phyloP scores from a whole-genome alignment of 2,113 vertebrate species.

The Chloebia gouldiae region DNA sequence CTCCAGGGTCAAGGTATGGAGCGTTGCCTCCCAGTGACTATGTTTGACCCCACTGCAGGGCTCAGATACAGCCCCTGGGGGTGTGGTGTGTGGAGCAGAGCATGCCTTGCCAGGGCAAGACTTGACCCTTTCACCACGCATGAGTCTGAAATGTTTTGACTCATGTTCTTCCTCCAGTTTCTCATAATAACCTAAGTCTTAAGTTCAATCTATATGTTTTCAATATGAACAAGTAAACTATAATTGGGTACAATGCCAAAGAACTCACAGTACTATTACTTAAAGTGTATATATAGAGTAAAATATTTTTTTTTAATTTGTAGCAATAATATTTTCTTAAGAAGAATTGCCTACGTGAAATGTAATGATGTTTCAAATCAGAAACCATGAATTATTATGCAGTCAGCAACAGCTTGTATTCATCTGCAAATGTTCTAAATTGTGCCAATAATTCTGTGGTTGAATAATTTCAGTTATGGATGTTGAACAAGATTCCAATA shows the following conservation, averaged over 20 bases:
- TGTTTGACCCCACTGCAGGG: rapidly evolving
- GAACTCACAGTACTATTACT: not conserved
- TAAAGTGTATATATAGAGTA: not conserved
- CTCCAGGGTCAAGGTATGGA: rapidly evolving
- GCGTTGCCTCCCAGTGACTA: not conserved
- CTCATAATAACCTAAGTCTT: not conserved
- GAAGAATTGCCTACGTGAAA: not conserved
- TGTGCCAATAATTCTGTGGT: not conserved
- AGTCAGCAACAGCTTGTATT: conserved; percentile 23
- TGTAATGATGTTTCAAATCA: not conserved
- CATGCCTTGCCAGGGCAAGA: rapidly evolving
- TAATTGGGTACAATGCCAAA: not conserved
- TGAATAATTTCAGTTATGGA: conserved; percentile 10
- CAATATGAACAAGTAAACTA: not conserved
- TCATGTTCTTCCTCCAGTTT: not conserved
- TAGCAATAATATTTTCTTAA: not conserved
- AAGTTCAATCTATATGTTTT: not conserved
- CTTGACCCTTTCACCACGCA: rapidly evolving
- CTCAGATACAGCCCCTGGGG: too few species aligned
- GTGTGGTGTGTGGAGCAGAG: not conserved
- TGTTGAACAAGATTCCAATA: not conserved
- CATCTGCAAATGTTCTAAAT: not conserved
- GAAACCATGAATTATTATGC: not conserved
- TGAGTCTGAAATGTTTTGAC: not conserved
- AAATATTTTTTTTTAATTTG: not conserved